A percentile compares a stretch with the other conserved stretches of the same genome.
Conservation (phyloP, 2,888 invertebrate genomes). For the Cerceris rybyensis region DNA sequence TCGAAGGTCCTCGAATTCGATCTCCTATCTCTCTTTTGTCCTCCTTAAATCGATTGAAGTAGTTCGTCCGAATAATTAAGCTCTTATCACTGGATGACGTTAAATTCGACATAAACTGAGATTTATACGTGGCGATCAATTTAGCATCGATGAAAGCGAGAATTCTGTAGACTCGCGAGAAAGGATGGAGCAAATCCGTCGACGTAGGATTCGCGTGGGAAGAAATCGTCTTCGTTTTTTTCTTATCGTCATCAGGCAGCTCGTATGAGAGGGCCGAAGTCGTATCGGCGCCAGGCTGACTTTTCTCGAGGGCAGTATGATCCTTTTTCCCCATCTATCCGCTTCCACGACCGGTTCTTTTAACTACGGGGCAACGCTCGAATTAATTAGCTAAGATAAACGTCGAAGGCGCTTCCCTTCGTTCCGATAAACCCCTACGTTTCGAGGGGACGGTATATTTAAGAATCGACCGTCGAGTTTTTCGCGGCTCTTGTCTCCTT, state of each 20-base stretch:
- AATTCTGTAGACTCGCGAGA: background rate
- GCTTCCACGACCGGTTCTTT: constrained; percentile 5
- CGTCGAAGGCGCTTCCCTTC: background rate
- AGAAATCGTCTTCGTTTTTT: constrained; percentile 43
- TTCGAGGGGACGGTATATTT: no score
- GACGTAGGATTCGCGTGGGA: constrained; percentile 46
- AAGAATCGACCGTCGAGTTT: constrained; percentile 30
- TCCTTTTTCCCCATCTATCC: constrained; percentile 20
- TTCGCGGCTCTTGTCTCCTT: constrained; percentile 38
- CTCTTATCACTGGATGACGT: no score
- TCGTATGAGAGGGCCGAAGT: constrained; percentile 9
- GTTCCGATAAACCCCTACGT: no score
- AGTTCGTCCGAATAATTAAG: background rate
- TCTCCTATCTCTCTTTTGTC: background rate
- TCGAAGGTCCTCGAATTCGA: background rate
- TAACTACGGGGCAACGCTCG: background rate
- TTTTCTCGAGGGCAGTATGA: background rate
- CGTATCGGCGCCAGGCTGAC: background rate
- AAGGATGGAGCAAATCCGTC: constrained; percentile 2
- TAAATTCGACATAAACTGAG: no score
- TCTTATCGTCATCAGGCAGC: constrained; percentile 30
- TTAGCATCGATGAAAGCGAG: background rate
- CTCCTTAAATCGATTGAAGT: background rate
- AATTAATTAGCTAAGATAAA: background rate
- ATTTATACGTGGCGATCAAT: no score